phyloP scores from a whole-genome alignment of 2,797 vertebrate species.

The Nannoperca obscura region DNA sequence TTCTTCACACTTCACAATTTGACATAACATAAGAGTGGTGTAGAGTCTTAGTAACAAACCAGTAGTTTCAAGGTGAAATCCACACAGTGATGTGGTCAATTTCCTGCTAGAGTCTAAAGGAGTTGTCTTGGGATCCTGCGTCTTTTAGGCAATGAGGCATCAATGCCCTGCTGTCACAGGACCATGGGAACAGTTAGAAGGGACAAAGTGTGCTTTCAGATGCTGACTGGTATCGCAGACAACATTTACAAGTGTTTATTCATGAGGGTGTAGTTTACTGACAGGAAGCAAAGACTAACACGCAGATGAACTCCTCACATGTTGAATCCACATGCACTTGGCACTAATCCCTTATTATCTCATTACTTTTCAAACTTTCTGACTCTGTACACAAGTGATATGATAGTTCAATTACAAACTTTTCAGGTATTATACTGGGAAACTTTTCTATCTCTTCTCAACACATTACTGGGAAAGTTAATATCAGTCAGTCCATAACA shows the following conservation, averaged over 20 bases:
- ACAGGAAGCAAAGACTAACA: slow-evolving; percentile 31
- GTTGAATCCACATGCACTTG: not conserved
- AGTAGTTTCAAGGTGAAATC: not conserved
- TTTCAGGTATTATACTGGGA: not conserved
- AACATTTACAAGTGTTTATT: slow-evolving; percentile 37
- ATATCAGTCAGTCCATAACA: slow-evolving; percentile 41
- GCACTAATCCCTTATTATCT: not conserved
- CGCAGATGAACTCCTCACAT: slow-evolving; percentile 12
- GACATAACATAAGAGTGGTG: not conserved
- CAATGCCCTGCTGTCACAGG: slow-evolving; percentile 16
- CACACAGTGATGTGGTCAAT: not conserved
- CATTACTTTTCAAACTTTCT: not conserved
- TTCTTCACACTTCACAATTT: not conserved
- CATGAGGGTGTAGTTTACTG: slow-evolving; percentile 26
- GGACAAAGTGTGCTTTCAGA: slow-evolving; percentile 41
- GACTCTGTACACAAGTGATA: not conserved
- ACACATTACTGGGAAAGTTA: slow-evolving; percentile 33
- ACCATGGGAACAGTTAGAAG: slow-evolving; percentile 29
- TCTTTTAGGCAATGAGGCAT: slow-evolving; percentile 25
- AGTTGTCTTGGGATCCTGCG: not conserved
- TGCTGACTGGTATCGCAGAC: slow-evolving; percentile 22
- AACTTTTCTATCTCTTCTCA: not conserved
- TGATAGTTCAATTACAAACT: not conserved
- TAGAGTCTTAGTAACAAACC: not conserved
- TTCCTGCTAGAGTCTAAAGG: not conserved